These are phyloP conservation scores for Cygnus olor DNA, from an alignment of 2,797 vertebrate genomes.

Conservation along the genomic window DNA sequence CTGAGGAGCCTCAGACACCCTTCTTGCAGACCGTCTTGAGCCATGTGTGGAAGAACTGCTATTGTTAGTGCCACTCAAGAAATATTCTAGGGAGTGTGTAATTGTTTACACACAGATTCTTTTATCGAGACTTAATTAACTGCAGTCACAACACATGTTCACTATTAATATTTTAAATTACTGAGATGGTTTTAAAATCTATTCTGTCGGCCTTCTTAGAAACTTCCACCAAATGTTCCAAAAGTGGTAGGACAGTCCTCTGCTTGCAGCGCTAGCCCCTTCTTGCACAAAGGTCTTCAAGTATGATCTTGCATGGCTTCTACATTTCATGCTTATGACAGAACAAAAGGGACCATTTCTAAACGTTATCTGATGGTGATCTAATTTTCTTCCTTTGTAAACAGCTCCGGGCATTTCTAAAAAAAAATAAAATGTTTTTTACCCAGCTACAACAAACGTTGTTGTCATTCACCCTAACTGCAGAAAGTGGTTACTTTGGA, in stretches of 20 bases:
- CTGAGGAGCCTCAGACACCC: not conserved
- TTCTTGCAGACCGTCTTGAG: not conserved
- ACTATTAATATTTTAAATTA: constrained; percentile 54
- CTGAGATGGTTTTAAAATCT: constrained; percentile 29
- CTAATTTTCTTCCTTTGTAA: constrained; percentile 43
- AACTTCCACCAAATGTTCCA: not conserved
- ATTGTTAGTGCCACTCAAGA: constrained; percentile 55
- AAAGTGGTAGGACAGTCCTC: not conserved
- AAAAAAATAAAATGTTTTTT: not conserved
- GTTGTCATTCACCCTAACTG: not conserved
- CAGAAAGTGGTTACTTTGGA: constrained; percentile 42
- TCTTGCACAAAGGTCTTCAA: not conserved
- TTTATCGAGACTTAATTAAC: constrained; percentile 56
- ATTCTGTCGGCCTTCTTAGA: not conserved
- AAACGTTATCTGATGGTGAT: not conserved
- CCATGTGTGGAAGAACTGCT: constrained; percentile 23
- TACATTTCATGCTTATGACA: not conserved
- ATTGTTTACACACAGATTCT: constrained; percentile 45
- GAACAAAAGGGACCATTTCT: not conserved
- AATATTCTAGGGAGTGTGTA: constrained; percentile 55
- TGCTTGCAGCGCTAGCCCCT: not conserved
- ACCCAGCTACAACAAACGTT: constrained; percentile 6
- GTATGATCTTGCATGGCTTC: not conserved
- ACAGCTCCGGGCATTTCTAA: constrained; percentile 9
- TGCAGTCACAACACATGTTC: constrained; percentile 60